Base-by-base conservation (phyloP, 2,888 invertebrate genomes). In the Punctoribates punctum region DNA sequence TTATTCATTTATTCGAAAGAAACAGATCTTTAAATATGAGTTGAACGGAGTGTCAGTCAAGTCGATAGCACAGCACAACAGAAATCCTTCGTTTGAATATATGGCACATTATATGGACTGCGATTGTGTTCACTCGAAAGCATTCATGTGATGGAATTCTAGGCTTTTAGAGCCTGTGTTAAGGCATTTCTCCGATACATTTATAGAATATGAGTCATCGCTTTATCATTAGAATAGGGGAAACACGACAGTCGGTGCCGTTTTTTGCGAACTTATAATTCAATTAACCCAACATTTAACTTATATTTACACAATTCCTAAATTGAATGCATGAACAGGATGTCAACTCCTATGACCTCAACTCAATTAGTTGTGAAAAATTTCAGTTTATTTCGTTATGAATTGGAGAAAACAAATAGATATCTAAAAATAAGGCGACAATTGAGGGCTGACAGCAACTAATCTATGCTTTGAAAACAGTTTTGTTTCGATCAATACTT, bases 121-220 rank as follows among this genome's bases (percentile, higher is more conserved):
- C 42, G 42, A 42, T 42, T 42, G 42, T 42, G 42, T 42, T 42
- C 42, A 42, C 42, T 42, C 42, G 8, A 42, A 42, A 11, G 11
- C 42, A 42, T 42, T 42, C 42, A 42, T 70, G 70, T 70, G 38
- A 34, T 70, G 70, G 42, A 70, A 42, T 70, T 46, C 38, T 38
- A 17, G 23, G 46, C 38, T n/a, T 42, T 70, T 42, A 46, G 9
- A 20, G 25, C 38, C 46, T 1, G 6, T 4, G 3, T 46, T 17
- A 42, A 70, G 70, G 70, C 70, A 70, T 70, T 70, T 23, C 70
- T 70, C 38, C 17, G 27, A 62, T 54, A 62, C n/a, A 34, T 62
- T n/a, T 62, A 62, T 62, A 62, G 62, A 62, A 34, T 62, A 70
- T 70, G 70, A 70, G 70, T 70, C 70, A 70, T 70, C 70, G 20